phyloP scores from a whole-genome alignment of 2,888 invertebrate genomes.

The Caenorhabditis japonica region DNA sequence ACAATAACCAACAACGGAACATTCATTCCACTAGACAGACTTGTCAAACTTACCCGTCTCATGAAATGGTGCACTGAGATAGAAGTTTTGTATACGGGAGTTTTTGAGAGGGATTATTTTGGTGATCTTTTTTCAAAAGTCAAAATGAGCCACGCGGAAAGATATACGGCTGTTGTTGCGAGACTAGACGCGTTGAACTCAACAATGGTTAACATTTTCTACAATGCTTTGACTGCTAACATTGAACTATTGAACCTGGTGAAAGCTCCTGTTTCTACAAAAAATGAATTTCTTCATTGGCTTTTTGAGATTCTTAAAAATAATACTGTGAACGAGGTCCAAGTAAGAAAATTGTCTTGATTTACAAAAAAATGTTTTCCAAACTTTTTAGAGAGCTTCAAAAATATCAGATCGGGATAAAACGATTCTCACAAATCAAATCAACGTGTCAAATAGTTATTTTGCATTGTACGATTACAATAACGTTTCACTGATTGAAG shows the following conservation, averaged over 20 bases:
- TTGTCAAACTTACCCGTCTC: constrained; percentile 28
- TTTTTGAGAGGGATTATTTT: constrained; percentile 26
- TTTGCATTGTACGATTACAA: constrained; percentile 50
- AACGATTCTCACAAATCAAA: constrained; percentile 1
- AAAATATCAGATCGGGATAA: background rate
- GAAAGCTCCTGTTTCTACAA: constrained; percentile 6
- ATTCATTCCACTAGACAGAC: constrained; percentile 1
- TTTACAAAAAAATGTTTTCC: background rate
- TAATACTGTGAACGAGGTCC: constrained; percentile 15
- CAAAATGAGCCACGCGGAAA: constrained; percentile 27
- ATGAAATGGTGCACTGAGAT: constrained; percentile 47
- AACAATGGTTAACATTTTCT: constrained; percentile 32
- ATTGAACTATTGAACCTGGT: constrained; percentile 31
- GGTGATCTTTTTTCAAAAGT: constrained; percentile 19
- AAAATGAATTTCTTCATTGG: constrained; percentile 27
- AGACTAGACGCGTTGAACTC: constrained; percentile 17
- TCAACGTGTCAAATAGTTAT: constrained; percentile 10
- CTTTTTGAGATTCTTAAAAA: constrained; percentile 31
- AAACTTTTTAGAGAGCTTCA: background rate
- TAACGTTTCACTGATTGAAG: constrained; percentile 19
- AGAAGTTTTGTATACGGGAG: constrained; percentile 34
- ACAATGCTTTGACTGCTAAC: constrained; percentile 42
- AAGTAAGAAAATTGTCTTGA: background rate
- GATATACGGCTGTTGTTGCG: constrained; percentile 21
- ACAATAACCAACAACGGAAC: constrained; percentile 14